Percentiles rank a stretch among this genome's conserved stretches.
Conservation (phyloP, 2,888 invertebrate genomes). For the Heliconius ismenius region DNA sequence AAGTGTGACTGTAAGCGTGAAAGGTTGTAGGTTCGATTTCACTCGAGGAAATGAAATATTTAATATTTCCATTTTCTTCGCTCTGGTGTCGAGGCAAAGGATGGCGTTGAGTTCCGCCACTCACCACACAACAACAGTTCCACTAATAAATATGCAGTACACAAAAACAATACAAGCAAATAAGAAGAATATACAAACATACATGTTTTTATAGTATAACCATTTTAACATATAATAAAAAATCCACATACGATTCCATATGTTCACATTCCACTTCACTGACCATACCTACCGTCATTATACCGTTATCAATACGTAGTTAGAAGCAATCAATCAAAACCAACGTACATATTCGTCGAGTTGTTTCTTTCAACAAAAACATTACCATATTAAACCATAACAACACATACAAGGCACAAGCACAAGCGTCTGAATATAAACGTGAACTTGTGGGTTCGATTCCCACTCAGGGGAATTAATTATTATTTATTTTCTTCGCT, state of each 20-base stretch:
- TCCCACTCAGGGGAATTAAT: not conserved
- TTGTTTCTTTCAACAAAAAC: constrained; percentile 12
- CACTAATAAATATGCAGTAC: no score
- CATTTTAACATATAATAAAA: not conserved
- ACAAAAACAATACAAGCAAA: not conserved
- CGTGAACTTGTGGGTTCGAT: not conserved
- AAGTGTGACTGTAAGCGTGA: no score
- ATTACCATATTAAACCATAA: constrained; percentile 3
- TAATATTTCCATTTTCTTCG: no score
- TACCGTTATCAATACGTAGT: constrained; percentile 3
- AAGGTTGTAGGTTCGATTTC: no score
- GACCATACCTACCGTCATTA: not conserved
- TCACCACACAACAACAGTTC: no score
- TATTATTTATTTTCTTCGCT: not conserved
- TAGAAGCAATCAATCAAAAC: not conserved
- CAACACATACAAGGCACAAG: not conserved
- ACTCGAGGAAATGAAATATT: no score
- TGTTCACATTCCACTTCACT: not conserved
- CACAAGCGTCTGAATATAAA: not conserved
- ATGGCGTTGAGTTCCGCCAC: not conserved
- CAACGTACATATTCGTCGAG: not conserved
- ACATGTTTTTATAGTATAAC: not conserved
- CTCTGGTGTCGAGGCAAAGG: no score
- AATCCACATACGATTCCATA: no score
- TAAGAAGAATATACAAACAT: not conserved